These are phyloP conservation scores for Parambassis ranga DNA, from an alignment of 2,797 vertebrate species.

Conservation along the genomic window DNA sequence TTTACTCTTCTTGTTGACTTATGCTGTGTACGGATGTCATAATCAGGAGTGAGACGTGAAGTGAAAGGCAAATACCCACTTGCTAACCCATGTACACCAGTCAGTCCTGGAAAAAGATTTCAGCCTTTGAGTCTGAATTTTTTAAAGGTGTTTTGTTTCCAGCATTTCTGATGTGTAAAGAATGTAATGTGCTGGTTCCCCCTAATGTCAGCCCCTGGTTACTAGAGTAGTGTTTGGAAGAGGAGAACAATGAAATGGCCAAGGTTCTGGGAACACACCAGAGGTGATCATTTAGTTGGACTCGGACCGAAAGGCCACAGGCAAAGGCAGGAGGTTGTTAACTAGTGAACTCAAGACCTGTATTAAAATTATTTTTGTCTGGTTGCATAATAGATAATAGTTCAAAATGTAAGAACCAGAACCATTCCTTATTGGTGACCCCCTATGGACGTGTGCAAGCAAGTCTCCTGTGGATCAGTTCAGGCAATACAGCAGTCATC, in stretches of 20 bases:
- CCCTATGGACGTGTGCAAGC: too few relatives aligned
- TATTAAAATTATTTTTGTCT: too few relatives aligned
- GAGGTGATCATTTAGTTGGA: neutral
- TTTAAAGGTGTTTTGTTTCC: neutral
- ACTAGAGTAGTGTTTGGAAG: neutral
- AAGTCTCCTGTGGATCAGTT: too few relatives aligned
- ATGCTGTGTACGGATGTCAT: neutral
- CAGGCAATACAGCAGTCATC: too few relatives aligned
- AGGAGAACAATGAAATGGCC: conserved; percentile 6
- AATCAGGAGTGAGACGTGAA: neutral
- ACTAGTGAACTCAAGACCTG: neutral
- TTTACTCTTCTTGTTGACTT: neutral
- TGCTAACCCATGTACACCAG: neutral
- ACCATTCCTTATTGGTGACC: too few relatives aligned
- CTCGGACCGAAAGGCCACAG: neutral
- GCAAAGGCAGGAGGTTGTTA: conserved; percentile 1
- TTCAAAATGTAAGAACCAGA: too few relatives aligned
- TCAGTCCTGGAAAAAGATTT: neutral
- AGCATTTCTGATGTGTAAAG: neutral
- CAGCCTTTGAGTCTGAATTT: neutral
- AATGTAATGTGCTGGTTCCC: neutral
- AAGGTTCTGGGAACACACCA: conserved; percentile 10
- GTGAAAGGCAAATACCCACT: neutral
- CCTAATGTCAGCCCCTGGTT: neutral
- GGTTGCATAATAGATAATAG: too few relatives aligned